Conservation (phyloP, 2,797 vertebrate species). For the Eleutherodactylus coqui region DNA sequence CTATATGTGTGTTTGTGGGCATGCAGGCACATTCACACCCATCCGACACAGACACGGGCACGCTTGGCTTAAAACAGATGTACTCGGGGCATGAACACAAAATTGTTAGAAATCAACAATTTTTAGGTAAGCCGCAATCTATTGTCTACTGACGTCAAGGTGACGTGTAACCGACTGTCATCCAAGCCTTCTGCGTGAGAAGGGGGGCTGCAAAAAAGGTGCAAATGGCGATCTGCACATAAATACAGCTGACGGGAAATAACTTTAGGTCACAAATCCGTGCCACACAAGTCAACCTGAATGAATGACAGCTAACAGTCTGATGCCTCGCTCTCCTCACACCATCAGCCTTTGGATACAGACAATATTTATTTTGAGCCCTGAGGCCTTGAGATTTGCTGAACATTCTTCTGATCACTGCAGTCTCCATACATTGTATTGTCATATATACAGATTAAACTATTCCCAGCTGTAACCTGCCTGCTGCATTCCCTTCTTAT, state of each 20-base stretch:
- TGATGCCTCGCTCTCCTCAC: background rate
- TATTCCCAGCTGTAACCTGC: too few species aligned
- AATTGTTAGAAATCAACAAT: conserved; percentile 16
- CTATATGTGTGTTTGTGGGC: conserved; percentile 36
- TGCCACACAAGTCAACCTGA: conserved; percentile 19
- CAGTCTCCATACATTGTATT: too few species aligned
- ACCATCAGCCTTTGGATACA: background rate
- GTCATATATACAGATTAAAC: too few species aligned
- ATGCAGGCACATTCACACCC: conserved; percentile 32
- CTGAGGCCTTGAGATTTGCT: too few species aligned
- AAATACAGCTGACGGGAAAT: conserved; percentile 36
- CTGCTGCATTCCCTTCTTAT: too few species aligned
- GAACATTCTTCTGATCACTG: too few species aligned
- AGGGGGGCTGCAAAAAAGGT: conserved; percentile 25
- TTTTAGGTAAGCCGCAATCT: conserved; percentile 20
- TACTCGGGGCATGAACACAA: conserved; percentile 3
- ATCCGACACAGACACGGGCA: background rate
- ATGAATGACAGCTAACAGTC: background rate
- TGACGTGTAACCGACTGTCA: conserved; percentile 29
- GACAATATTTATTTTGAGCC: too few species aligned
- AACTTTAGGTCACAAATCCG: conserved; percentile 12
- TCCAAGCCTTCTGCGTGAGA: conserved; percentile 33
- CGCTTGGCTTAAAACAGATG: conserved; percentile 21
- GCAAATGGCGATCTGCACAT: conserved; percentile 23
- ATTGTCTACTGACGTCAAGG: conserved; percentile 30